Conservation (phyloP, 2,888 invertebrate genomes). For the Ametastegia equiseti region DNA sequence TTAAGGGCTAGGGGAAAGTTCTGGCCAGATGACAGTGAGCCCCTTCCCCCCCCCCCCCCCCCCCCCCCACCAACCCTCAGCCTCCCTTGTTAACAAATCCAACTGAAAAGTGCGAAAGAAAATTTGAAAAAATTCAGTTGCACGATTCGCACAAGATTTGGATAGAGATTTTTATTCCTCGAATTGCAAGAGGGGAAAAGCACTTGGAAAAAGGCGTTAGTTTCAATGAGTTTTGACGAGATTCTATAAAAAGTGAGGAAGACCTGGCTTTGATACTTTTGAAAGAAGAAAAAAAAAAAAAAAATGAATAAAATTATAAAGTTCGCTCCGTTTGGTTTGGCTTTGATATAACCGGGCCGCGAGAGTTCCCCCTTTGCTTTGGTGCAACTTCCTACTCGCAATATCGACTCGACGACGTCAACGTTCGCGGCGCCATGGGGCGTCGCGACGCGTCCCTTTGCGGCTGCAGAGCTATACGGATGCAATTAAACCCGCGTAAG, state of each 20-base stretch:
- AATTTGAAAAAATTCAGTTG: background rate
- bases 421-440: slow-evolving; percentile 29
- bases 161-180: background rate
- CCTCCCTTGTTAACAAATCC: slow-evolving; percentile 18
- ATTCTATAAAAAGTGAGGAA: too few relatives aligned
- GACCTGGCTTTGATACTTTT: background rate
- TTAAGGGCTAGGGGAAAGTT: slow-evolving; percentile 12
- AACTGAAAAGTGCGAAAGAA: background rate
- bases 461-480: slow-evolving; percentile 34
- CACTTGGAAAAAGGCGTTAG: too few relatives aligned
- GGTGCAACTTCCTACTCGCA: background rate
- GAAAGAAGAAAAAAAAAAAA: too few relatives aligned
- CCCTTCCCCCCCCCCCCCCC: too few relatives aligned
- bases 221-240: background rate
- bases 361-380: background rate
- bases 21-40: slow-evolving; percentile 34
- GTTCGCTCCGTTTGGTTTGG: background rate
- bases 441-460: slow-evolving; percentile 25
- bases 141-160: background rate
- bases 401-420: slow-evolving; percentile 30
- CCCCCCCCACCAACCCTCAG: slow-evolving; percentile 14
- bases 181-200: background rate
- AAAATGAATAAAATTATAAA: background rate
- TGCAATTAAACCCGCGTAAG: slow-evolving; percentile 34
- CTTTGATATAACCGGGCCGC: background rate